Conservation (phyloP, 2,113 vertebrate genomes). For the Oryzias curvinotus region DNA sequence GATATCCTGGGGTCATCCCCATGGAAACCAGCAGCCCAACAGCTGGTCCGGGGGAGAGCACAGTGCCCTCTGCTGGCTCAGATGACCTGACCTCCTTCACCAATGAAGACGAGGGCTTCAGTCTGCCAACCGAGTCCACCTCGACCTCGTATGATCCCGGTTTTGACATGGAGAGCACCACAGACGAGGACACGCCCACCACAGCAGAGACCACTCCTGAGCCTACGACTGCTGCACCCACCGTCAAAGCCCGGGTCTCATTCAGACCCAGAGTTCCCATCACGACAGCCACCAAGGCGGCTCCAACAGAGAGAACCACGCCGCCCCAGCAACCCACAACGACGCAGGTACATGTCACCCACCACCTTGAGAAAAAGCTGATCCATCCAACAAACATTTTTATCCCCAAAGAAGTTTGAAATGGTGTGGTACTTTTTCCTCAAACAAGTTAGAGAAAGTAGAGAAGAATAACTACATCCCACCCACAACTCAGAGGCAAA, state of each 20-base stretch:
- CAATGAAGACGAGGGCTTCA: constrained; percentile 72
- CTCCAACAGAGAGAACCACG: constrained; percentile 57
- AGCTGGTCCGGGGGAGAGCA: constrained; percentile 32
- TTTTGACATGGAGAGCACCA: constrained; percentile 46
- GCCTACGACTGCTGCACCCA: constrained; percentile 12
- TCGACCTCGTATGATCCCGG: constrained; percentile 6
- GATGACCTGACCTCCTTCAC: constrained; percentile 56
- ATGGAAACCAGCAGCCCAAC: constrained; percentile 55
- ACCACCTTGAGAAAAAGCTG: too few species aligned
- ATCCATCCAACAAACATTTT: too few species aligned
- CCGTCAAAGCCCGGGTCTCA: constrained; percentile 49
- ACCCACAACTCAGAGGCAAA: too few species aligned
- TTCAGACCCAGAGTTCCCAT: constrained; percentile 65
- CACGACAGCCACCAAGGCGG: constrained; percentile 54
- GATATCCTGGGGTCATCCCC: constrained; percentile 46
- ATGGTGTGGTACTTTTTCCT: too few species aligned
- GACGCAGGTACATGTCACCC: constrained; percentile 61
- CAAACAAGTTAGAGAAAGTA: too few species aligned
- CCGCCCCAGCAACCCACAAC: constrained; percentile 55
- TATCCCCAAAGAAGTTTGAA: too few species aligned
- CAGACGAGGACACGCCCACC: constrained; percentile 48
- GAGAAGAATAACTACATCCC: too few species aligned
- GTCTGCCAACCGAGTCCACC: constrained; percentile 67
- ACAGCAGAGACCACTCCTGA: constrained; percentile 46
- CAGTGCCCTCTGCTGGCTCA: constrained; percentile 45